Evolutionary conservation across 2,113 vertebrate genomes (phyloP).

Genomic region (Pterocles gutturalis): DNA sequence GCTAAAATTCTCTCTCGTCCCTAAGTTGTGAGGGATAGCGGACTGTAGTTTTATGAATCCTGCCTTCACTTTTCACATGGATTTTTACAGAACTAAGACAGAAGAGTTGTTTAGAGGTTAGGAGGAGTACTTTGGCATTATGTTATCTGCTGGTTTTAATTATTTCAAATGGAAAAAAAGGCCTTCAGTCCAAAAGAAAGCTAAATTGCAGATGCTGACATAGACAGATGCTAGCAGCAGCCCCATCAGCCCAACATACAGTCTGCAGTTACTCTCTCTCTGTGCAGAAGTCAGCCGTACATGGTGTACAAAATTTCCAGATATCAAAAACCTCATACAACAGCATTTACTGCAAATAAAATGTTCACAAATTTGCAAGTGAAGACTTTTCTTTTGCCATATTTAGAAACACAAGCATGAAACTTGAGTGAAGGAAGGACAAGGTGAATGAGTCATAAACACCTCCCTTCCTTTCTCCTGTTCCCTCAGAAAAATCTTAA

Average conservation of each 20-base stretch:
- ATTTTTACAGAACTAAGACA: neutral
- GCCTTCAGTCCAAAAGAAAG: neutral
- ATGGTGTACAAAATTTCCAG: neutral
- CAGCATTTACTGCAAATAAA: neutral
- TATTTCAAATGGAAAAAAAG: neutral
- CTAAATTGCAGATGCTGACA: neutral
- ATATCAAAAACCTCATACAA: neutral
- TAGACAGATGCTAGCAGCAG: neutral
- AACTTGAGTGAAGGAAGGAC: neutral
- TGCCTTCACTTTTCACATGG: neutral
- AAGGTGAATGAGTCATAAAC: conserved; percentile 1
- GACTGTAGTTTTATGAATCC: neutral
- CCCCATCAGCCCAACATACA: neutral
- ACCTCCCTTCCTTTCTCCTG: neutral
- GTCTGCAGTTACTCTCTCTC: neutral
- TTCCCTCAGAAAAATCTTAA: neutral
- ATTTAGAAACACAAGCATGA: neutral
- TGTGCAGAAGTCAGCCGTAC: neutral
- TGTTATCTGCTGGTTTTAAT: neutral
- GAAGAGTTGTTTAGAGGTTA: neutral
- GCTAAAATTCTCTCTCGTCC: neutral
- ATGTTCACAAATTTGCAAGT: neutral
- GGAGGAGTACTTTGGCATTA: neutral
- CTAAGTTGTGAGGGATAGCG: neutral
- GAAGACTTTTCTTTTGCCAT: neutral